phyloP scores from a whole-genome alignment of 2,797 vertebrate species.

The Poeciliopsis gracilis region DNA sequence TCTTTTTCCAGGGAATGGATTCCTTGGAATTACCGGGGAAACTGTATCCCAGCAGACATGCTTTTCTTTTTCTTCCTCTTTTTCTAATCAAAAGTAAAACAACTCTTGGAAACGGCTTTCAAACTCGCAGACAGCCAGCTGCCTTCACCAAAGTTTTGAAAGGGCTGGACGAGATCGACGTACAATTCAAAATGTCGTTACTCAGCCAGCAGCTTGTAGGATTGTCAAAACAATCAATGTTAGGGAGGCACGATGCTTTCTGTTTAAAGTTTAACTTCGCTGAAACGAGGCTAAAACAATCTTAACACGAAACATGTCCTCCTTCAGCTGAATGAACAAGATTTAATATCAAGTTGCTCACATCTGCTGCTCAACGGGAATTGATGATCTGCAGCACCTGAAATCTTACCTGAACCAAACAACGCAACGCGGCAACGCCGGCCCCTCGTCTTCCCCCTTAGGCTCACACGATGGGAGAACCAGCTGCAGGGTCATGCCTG shows the following conservation, averaged over 20 bases:
- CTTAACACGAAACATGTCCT: not conserved
- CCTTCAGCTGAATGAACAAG: not conserved
- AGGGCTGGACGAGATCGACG: not conserved
- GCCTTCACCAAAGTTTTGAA: not conserved
- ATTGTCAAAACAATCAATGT: not conserved
- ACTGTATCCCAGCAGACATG: not conserved
- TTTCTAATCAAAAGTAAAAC: not conserved
- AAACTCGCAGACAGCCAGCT: not conserved
- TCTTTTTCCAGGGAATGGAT: constrained; percentile 1
- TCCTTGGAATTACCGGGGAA: not conserved
- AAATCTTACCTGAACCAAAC: constrained; percentile 3
- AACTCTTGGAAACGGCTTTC: not conserved
- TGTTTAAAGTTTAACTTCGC: not conserved
- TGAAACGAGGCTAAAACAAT: not conserved
- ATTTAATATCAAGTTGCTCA: not conserved
- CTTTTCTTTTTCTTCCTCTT: not conserved
- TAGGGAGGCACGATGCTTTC: not conserved
- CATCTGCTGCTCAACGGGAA: not conserved
- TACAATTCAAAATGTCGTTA: not conserved
- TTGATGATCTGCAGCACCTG: not conserved
- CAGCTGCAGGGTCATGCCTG: constrained; percentile 57
- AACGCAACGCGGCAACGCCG: constrained; percentile 6
- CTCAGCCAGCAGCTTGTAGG: not conserved
- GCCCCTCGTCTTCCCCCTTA: not conserved
- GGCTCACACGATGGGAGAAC: constrained; percentile 25